Base-by-base conservation (phyloP, 92 coral and sea anemone genomes). In the Porites divaricata region DNA sequence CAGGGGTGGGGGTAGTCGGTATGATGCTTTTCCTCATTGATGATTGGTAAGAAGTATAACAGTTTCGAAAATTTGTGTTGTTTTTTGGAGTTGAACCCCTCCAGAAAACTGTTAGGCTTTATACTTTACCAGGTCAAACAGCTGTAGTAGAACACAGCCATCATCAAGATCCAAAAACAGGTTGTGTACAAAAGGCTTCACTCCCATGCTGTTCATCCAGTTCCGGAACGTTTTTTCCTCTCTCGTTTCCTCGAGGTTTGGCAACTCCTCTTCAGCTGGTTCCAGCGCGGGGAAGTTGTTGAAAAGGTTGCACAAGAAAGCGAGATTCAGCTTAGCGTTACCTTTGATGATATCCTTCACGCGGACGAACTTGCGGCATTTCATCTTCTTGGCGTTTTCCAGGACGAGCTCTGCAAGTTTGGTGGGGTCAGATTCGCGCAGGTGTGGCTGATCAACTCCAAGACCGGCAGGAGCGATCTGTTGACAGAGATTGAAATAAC, bases 191-290 rank as follows among this genome's bases (percentile, higher is more conserved):
- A 89, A 93, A 13, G 99, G 99, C 68, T 76, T 96, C 8, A 96
- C 95, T 2, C 99, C 99, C 85, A 96, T 94, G 76, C 99, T 96
- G 90, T 96, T 96, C 92, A 96, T 96, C 99, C 99, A 96, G 78
- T 96, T 96, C 19, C 99, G 88, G 67, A 96, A 95, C 21, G 98
- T 96, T 77, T 96, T 96, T 89, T 96, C 99, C 66, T 96, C 99
- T 13, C 98, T 88, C 9, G 98, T 96, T 81, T 96, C 99, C 76
- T 96, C 99, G 63, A 95, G 86, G 62, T 95, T 95, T 0, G 95
- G 89, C 15, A 90, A 19, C 50, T 95, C 98, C 49, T 93, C 90
- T 19, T 92, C 98, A 9, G 86, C 88, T 20, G 93, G 93, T 72
- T 92, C 95, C 84, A 96, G 89, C 6, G 93, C 88, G 1, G 99